Base-by-base conservation (phyloP, 2,888 invertebrate species). In the Spisula subtruncata region DNA sequence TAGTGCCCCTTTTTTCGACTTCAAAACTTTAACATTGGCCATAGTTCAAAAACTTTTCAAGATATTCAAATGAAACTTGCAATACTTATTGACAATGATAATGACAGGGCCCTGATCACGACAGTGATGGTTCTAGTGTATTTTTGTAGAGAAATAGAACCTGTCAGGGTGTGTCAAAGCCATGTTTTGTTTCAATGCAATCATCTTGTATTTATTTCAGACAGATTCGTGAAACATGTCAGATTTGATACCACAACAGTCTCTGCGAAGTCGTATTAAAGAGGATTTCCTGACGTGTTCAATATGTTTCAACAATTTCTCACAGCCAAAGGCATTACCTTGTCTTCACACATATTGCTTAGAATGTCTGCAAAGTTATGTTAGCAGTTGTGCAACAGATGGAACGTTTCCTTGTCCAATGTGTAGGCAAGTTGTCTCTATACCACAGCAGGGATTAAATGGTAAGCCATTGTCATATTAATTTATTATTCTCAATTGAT, bases 261-360 rank as follows among this genome's bases (percentile, higher is more conserved):
- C 87, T 35, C 75, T 92, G 20, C 35, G 94, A 12, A 89, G 91
- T 32, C 94, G 93, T 88, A 94, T 96, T 29, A 85, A 93, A 89
- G 95, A 95, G 46, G 95, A 96, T 75, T 93, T 95, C 83, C 91
- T 96, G 83, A 96, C 95, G 5, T 96, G 95, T 87, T 66, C 94
- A 1, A 94, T 96, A 20, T 96, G 96, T 90, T 92, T 94, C 32
- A 89, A 93, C 41, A 82, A 87, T 6, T 96, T 94, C 89, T 93
- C 82, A 0, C 91, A 88, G 60, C 96, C 96, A 5, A 96, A 96
- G 91, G 95, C 96, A 4, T 86, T 96, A 54, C 95, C 96, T 0
- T 96, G 96, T 83, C 86, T 95, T 0, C 96, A 96, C 86, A 95
- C 95, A 5, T 96, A 95, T 81, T 96, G 96, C 87, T 93, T 95